These are phyloP conservation scores for Acrossocheilus fasciatus DNA, from an alignment of 2,797 vertebrate species.

Conservation along the genomic window DNA sequence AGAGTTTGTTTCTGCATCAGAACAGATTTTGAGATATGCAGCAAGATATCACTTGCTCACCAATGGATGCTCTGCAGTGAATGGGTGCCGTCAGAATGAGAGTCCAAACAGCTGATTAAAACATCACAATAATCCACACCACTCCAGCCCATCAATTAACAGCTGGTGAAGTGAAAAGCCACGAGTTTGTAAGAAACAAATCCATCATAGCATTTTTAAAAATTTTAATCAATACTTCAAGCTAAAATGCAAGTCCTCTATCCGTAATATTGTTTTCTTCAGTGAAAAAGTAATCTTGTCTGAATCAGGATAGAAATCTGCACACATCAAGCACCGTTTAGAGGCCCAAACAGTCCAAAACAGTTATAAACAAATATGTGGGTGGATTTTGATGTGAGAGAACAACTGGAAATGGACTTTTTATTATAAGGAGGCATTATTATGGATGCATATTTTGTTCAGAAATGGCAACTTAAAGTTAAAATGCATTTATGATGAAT, in stretches of 20 bases:
- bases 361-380: not conserved
- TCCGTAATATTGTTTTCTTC: not conserved
- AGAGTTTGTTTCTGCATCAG: not conserved
- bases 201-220: not conserved
- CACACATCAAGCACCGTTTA: not conserved
- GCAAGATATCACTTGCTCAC: not conserved
- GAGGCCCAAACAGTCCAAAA: not conserved
- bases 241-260: not conserved
- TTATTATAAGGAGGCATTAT: not conserved
- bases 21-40: not conserved
- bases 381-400: not conserved
- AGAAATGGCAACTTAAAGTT: not conserved
- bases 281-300: not conserved
- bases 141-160: too few species aligned
- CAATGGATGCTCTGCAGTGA: not conserved
- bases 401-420: not conserved
- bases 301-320: not conserved
- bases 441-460: not conserved
- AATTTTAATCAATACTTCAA: too few species aligned
- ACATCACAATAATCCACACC: not conserved
- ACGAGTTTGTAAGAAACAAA: not conserved
- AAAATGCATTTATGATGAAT: not conserved
- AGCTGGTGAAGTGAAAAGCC: not conserved
- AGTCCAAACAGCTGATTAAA: not conserved
- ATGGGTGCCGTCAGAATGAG: not conserved